Conservation (phyloP, 2,888 invertebrate genomes). For the Caenorhabditis sp. region DNA sequence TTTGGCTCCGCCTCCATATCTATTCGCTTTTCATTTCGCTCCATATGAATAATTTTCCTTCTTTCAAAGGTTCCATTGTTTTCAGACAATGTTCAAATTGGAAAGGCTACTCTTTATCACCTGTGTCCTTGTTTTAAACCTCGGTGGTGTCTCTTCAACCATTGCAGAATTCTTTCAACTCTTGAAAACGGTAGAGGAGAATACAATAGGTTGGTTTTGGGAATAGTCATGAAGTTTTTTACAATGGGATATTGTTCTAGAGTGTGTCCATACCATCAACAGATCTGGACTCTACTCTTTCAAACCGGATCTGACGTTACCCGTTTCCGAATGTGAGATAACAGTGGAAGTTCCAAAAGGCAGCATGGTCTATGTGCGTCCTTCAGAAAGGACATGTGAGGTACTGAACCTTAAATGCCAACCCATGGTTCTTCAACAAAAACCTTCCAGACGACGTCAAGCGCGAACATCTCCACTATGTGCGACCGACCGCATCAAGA, state of each 20-base stretch:
- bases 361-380: conserved; percentile 22
- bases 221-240: too few relatives aligned
- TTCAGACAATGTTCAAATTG: conserved; percentile 46
- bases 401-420: conserved; percentile 39
- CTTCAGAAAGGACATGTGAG: conserved; percentile 51
- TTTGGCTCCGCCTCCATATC: conserved; percentile 6
- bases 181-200: conserved; percentile 29
- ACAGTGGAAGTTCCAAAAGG: conserved; percentile 34
- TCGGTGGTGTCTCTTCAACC: conserved; percentile 10
- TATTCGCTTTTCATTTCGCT: not conserved
- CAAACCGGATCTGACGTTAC: conserved; percentile 2
- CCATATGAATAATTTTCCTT: not conserved
- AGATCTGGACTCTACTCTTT: conserved; percentile 25
- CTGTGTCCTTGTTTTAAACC: conserved; percentile 34
- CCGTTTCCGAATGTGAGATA: conserved; percentile 9
- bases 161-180: conserved; percentile 25
- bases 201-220: conserved; percentile 20
- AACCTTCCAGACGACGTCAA: conserved; percentile 44
- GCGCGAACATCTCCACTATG: conserved; percentile 45
- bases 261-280: conserved; percentile 26
- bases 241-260: conserved; percentile 18
- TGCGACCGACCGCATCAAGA: conserved; percentile 43
- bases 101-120: conserved; percentile 24
- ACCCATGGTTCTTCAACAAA: not conserved
- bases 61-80: not conserved